phyloP scores from a whole-genome alignment of 2,113 vertebrate species.

The Galeopterus variegatus region DNA sequence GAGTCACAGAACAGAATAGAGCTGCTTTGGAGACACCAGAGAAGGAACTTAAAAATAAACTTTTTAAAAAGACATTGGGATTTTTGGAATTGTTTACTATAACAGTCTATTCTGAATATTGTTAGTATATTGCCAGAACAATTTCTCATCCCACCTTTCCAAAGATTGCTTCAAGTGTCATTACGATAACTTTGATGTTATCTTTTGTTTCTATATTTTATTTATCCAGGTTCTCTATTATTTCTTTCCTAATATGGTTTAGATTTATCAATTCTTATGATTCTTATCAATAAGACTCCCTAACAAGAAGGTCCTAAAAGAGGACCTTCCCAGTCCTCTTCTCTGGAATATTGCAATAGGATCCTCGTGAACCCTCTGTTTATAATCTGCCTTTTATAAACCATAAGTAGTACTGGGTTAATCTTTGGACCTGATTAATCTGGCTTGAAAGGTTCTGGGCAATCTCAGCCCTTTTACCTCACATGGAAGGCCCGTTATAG shows the following conservation, averaged over 20 bases:
- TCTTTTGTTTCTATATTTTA: background rate
- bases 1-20: background rate
- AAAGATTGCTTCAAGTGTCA: background rate
- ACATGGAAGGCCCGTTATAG: background rate
- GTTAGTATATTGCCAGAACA: background rate
- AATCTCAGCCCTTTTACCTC: background rate
- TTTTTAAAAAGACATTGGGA: background rate
- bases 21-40: accelerated
- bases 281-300: background rate
- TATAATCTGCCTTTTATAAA: background rate
- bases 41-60: background rate
- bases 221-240: background rate
- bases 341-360: background rate
- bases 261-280: background rate
- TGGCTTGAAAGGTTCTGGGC: background rate
- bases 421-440: background rate
- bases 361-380: background rate
- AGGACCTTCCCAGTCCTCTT: background rate
- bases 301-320: background rate
- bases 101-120: background rate
- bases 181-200: background rate
- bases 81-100: background rate
- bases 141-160: background rate
- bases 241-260: background rate
- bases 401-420: background rate